Percentiles rank a stretch among this genome's conserved stretches.
These are phyloP conservation scores for Micromys minutus DNA, from an alignment of 2,113 vertebrate species.

Conservation along the genomic window DNA sequence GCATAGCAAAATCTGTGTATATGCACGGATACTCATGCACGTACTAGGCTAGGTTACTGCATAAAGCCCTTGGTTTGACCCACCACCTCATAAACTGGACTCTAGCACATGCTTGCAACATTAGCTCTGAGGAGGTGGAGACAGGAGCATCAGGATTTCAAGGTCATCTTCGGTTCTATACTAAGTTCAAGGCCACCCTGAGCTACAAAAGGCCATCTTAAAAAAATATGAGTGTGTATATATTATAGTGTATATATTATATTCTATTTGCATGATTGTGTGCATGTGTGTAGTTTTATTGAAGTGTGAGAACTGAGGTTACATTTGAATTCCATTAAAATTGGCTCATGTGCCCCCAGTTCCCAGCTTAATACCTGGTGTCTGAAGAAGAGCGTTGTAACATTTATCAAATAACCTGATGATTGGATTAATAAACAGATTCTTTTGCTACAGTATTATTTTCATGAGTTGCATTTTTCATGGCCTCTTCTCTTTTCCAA, in stretches of 20 bases:
- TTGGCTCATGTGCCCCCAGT: background rate
- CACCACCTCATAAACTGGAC: background rate
- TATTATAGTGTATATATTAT: background rate
- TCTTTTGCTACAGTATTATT: background rate
- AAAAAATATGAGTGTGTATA: background rate
- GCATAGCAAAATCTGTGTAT: background rate
- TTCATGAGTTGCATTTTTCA: background rate
- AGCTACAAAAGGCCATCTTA: background rate
- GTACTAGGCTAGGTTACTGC: no score
- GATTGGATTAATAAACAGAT: background rate
- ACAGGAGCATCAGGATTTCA: background rate
- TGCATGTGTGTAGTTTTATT: background rate
- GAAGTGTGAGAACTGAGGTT: background rate
- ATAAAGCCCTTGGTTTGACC: no score
- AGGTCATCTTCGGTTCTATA: background rate
- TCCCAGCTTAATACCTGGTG: background rate
- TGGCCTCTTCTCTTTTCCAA: background rate
- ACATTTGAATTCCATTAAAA: background rate
- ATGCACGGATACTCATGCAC: background rate
- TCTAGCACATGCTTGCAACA: background rate
- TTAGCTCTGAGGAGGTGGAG: background rate
- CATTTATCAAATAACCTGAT: background rate
- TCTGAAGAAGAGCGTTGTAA: background rate
- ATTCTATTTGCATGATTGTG: background rate
- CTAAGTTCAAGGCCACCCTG: background rate